A percentile compares a stretch with the other conserved stretches of the same genome.
Conservation (phyloP, 2,797 vertebrate genomes). For the Tokudaia tokunoshimensis region DNA sequence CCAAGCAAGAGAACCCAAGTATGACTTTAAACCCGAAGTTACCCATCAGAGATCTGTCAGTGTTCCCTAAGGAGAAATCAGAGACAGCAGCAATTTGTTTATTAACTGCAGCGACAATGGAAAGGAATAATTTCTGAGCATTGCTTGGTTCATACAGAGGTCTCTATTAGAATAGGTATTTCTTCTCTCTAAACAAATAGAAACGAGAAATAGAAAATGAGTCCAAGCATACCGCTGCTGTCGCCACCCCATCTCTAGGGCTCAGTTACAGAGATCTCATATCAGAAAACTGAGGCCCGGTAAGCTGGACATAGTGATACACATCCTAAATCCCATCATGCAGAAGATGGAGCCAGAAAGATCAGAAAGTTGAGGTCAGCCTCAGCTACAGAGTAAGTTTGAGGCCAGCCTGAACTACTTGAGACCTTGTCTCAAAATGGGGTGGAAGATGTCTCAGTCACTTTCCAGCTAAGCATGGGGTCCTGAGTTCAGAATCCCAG, state of each 20-base stretch:
- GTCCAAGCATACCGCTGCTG: not conserved
- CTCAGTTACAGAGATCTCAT: conserved; percentile 9
- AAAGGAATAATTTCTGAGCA: conserved; percentile 81
- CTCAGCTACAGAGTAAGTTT: not conserved
- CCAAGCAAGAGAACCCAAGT: conserved; percentile 50
- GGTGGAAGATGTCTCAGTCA: not conserved
- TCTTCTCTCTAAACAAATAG: conserved; percentile 48
- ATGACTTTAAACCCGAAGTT: conserved; percentile 74
- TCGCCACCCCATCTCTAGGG: not conserved
- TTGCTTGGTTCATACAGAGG: conserved; percentile 77
- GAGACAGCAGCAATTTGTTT: conserved; percentile 81
- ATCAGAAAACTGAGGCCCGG: not conserved
- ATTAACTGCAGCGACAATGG: conserved; percentile 76
- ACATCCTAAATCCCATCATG: not conserved
- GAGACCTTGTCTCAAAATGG: not conserved
- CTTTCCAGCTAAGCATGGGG: not conserved
- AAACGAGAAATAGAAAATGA: conserved; percentile 62
- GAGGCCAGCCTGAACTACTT: not conserved
- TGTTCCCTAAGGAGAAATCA: conserved; percentile 68
- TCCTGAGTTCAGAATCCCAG: not conserved
- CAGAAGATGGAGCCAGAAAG: too few relatives aligned
- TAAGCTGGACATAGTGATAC: too few relatives aligned
- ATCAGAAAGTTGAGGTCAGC: not conserved
- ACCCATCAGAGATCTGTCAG: conserved; percentile 71
- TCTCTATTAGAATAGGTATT: conserved; percentile 84